phyloP scores from a whole-genome alignment of 1,140 invertebrate species.

The Euwallacea similis region DNA sequence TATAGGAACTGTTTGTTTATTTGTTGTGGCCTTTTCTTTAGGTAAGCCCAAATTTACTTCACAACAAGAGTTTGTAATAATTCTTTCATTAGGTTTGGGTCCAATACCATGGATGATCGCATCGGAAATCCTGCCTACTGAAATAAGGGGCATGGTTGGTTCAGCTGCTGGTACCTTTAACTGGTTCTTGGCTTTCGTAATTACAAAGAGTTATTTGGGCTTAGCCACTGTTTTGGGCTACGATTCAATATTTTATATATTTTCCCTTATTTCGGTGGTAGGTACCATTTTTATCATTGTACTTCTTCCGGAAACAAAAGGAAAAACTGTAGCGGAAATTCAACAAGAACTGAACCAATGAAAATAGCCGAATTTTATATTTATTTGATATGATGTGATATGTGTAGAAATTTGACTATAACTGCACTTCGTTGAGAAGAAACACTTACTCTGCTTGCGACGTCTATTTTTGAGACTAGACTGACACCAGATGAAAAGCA shows the following conservation, averaged over 20 bases:
- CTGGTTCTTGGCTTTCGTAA: conserved; percentile 77
- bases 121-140: conserved; percentile 73
- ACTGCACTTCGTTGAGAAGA: not conserved
- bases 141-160: conserved; percentile 74
- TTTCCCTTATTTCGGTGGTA: conserved; percentile 63
- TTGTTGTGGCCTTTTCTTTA: conserved; percentile 72
- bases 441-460: not conserved
- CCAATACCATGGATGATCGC: conserved; percentile 80
- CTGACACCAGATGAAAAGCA: too few relatives aligned
- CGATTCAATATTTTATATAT: conserved; percentile 64
- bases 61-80: not conserved
- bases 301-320: conserved; percentile 77
- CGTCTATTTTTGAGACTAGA: not conserved
- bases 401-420: not conserved
- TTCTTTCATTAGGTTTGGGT: conserved; percentile 67
- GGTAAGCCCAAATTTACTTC: conserved; percentile 1
- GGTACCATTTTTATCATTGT: conserved; percentile 68
- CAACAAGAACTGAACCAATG: conserved; percentile 57
- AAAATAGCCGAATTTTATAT: not conserved
- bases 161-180: conserved; percentile 76
- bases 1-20: conserved; percentile 70
- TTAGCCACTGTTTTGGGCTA: conserved; percentile 56
- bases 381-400: not conserved
- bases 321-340: conserved; percentile 72
- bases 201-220: conserved; percentile 71